Base-by-base conservation (phyloP, 2,888 invertebrate species). In the Physocephala rufipes region DNA sequence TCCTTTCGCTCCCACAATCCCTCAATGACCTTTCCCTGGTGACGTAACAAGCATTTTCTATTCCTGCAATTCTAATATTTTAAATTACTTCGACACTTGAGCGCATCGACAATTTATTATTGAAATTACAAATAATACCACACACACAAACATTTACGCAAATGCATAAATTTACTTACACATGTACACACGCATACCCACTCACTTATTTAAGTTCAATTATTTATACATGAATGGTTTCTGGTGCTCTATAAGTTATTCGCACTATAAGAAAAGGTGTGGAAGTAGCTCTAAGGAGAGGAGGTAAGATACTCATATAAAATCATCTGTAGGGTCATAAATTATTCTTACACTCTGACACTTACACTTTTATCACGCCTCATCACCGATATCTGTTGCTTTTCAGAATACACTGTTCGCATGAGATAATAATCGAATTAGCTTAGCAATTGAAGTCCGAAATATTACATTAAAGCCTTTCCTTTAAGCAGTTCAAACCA, bases 341-440 rank as follows among this genome's bases (percentile, higher is more conserved):
- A 72, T 72, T 72, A 72, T 61, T 67, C 67, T 67, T 67, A 24
- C 59, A 28, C 59, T n/a, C 13, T 59, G 43, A 45, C 26, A 49
- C 64, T 13, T 28, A 26, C 1, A 13, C 30, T 59, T 21, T 26
- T 16, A 49, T 49, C 12, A 43, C 59, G 1, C 28, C 26, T 28
- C 24, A 5, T 26, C 2, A 28, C n/a, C 28, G 28, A 64, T n/a
- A n/a, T n/a, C n/a, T n/a, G n/a, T n/a, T 2, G 7, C 26, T 21
- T 13, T n/a, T n/a, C 19, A 64, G 30, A 7, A 26, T 62, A 53
- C n/a, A n/a, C n/a, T n/a, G n/a, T n/a, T n/a, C n/a, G 82, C 81
- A 82, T 82, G 82, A 82, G 82, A 83, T 82, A 80, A 81, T 83
- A 83, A 83, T 83, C 82, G 82, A 83, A 83, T 83, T 83, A 82